A percentile compares a stretch with the other conserved stretches of the same genome.
phyloP scores from a whole-genome alignment of 2,113 vertebrate genomes.

The Chamaetylas fuelleborni region DNA sequence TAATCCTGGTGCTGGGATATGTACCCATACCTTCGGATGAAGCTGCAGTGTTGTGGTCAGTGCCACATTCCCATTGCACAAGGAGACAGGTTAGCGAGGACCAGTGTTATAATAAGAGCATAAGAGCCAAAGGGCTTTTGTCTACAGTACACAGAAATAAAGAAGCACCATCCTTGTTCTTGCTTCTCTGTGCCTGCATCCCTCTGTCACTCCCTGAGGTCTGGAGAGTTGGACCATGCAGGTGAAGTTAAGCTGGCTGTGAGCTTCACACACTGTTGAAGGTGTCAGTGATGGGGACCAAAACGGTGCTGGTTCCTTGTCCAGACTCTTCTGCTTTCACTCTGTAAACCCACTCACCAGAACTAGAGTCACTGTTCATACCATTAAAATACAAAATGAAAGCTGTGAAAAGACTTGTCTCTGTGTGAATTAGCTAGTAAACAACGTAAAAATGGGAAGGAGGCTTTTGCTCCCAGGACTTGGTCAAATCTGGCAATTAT shows the following conservation, averaged over 20 bases:
- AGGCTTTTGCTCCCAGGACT: constrained; percentile 47
- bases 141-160: neutral
- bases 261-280: neutral
- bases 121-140: neutral
- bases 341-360: neutral
- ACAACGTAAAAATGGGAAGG: constrained; percentile 13
- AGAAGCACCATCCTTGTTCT: fast-evolving
- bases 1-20: neutral
- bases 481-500: constrained; percentile 41
- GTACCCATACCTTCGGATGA: neutral
- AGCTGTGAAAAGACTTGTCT: constrained; percentile 57
- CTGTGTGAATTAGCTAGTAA: neutral
- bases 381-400: constrained; percentile 50
- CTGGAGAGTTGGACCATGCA: neutral
- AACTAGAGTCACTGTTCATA: neutral
- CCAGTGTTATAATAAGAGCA: neutral
- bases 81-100: neutral
- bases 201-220: neutral
- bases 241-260: neutral
- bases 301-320: neutral
- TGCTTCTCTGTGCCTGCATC: neutral
- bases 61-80: neutral
- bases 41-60: neutral
- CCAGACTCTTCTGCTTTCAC: neutral
- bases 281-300: neutral